Base-by-base conservation (phyloP, 2,797 vertebrate genomes). In the Hyperoplus lanceolatus region DNA sequence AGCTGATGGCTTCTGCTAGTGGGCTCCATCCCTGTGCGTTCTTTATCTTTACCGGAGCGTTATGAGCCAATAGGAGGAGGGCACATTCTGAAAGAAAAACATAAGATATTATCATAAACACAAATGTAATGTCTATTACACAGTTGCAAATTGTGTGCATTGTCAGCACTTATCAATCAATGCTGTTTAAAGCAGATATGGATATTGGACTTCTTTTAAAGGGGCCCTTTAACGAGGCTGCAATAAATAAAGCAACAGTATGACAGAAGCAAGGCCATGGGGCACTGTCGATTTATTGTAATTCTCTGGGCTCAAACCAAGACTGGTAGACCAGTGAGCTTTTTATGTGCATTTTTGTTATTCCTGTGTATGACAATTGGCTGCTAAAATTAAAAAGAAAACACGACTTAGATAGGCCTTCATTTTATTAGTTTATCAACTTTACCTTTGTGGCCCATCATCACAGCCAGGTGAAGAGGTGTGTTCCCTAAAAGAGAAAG, bases 1-100 rank as follows among this genome's bases (percentile, higher is more conserved):
- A 99, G 94, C 97, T 99, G 96, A 99, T 99, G 92, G 97, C 97
- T 95, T 99, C 97, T 36, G 97, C 97, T 70, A 99, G 94, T 79
- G 97, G 97, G 93, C 97, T 98, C 97, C 97, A 99, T 93, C 97
- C 97, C 96, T 97, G 97, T 87, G 97, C 96, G 0, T 99, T 99
- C 94, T 98, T 98, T 93, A 99, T 96, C 95, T 98, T 99, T 65
- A 98, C 97, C 62, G 97, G 97, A 92, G 97, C 97, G 70, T 98
- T 98, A 81, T 99, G 97, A 87, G 97, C 97, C 94, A 99, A 93
- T 54, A 99, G 96, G 70, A 99, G 93, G 88, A 98, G 97, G 62
- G 97, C 97, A 94, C 97, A 99, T 92, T 99, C 97, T 99, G 94
- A 41, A 94, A 91, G 76, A 81, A 14, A 79, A 85, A 73, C 8